Evolutionary conservation across 2,113 vertebrate species (phyloP).

Genomic region (Plestiodon gilberti): DNA sequence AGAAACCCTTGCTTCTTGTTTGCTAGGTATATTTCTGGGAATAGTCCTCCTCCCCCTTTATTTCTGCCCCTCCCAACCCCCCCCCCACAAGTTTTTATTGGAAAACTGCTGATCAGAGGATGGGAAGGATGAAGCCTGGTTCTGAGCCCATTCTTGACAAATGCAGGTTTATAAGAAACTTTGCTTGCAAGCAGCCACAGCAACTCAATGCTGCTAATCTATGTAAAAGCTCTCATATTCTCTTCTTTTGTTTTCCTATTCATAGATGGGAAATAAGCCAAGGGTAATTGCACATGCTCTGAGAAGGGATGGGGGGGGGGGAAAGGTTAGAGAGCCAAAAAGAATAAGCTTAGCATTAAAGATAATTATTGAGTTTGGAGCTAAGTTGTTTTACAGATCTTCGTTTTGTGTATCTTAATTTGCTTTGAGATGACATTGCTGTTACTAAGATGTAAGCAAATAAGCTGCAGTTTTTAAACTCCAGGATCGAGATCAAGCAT

Average conservation of each 20-base stretch:
- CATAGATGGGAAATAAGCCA: neutral
- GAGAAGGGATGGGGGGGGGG: neutral
- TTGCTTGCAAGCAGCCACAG: neutral
- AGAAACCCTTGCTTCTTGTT: neutral
- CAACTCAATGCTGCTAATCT: neutral
- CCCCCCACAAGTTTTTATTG: neutral
- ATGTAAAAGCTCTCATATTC: neutral
- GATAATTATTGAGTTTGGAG: neutral
- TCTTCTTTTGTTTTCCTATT: neutral
- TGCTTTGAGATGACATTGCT: slow-evolving; percentile 18
- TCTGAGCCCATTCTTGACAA: neutral
- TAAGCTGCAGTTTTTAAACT: neutral
- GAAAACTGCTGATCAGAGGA: neutral
- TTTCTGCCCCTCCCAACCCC: no score
- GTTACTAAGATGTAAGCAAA: fast-evolving
- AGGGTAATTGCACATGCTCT: fast-evolving
- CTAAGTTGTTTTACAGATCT: neutral
- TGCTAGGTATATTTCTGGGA: slow-evolving; percentile 30
- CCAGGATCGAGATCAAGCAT: neutral
- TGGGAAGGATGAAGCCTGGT: slow-evolving; percentile 3
- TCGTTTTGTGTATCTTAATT: neutral
- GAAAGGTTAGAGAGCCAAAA: neutral
- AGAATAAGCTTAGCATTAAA: fast-evolving
- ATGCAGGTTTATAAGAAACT: neutral
- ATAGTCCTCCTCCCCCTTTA: neutral